Evolutionary conservation across 2,888 invertebrate genomes (phyloP).

Genomic region (Heptascelio sp.): DNA sequence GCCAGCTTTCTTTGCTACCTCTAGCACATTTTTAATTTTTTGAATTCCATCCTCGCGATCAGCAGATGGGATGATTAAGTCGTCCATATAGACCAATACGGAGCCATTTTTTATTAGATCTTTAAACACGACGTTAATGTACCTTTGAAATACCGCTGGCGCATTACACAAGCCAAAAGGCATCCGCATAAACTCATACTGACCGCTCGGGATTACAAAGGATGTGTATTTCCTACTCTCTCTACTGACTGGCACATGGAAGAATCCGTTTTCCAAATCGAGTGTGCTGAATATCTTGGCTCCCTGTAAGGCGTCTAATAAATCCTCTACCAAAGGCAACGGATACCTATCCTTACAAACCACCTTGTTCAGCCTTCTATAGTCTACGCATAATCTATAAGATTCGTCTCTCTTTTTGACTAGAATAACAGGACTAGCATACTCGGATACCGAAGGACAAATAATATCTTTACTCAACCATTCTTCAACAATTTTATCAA

Average conservation of each 20-base stretch:
- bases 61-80: background rate
- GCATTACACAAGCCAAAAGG: slow-evolving; percentile 22
- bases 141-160: slow-evolving; percentile 9
- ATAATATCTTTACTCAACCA: background rate
- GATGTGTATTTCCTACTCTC: background rate
- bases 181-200: background rate
- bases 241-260: background rate
- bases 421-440: background rate
- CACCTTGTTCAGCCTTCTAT: background rate
- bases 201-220: background rate
- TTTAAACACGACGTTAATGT: slow-evolving; percentile 1
- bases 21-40: background rate
- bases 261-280: background rate
- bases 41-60: background rate
- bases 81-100: slow-evolving; percentile 7
- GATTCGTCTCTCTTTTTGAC: background rate
- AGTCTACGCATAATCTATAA: background rate
- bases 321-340: background rate
- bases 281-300: background rate
- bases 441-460: background rate
- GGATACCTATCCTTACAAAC: background rate
- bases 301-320: background rate
- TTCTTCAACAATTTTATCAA: background rate
- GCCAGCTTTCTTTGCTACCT: background rate
- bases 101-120: background rate